Base-by-base conservation (phyloP, 1,140 invertebrate genomes). In the Tetramorium parvispinum region DNA sequence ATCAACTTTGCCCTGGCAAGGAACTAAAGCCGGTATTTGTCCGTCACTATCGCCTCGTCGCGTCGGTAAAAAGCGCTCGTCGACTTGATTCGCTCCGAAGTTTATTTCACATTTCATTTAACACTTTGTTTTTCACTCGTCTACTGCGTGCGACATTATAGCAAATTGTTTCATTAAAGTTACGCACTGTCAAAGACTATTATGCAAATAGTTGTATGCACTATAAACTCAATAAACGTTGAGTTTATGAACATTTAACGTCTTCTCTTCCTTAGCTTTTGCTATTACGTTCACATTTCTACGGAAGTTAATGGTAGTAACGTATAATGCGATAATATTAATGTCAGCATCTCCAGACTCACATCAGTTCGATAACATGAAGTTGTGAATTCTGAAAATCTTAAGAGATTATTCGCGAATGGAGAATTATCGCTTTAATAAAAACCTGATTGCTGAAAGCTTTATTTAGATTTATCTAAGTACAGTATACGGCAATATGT, bases 71-170 rank as follows among this genome's bases (percentile, higher is more conserved):
- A 83, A 83, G 53, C 37, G 37, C 53, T n/a, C 78, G 78, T 73
- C 53, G 40, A 75, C 79, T 83, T 59, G 79, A 83, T 83, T 83
- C 53, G 68, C 68, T 21, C 27, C 68, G 16, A 83, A 83, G 79
- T 75, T 83, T 83, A 83, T 83, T 75, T 75, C 79, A 53, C 68
- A 73, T 75, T 83, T 75, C 79, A 75, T 83, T 83, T 83, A 61
- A 73, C 66, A 73, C 24, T 57, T 71, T 53, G 79, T 73, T 75
- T 59, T 82, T 83, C 37, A 27, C 37, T 55, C 49, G 32, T 68
- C 32, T n/a, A 32, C 24, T 49, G 68, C 68, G 79, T 61, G 53
- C 68, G 53, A 83, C 55, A 59, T 57, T 40, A 55, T n/a, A 53
- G 68, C 53, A 53, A 83, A 83, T 83, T 73, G 79, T 83, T 83